Base-by-base conservation (phyloP, 2,797 vertebrate species). In the Harpagifer antarcticus region DNA sequence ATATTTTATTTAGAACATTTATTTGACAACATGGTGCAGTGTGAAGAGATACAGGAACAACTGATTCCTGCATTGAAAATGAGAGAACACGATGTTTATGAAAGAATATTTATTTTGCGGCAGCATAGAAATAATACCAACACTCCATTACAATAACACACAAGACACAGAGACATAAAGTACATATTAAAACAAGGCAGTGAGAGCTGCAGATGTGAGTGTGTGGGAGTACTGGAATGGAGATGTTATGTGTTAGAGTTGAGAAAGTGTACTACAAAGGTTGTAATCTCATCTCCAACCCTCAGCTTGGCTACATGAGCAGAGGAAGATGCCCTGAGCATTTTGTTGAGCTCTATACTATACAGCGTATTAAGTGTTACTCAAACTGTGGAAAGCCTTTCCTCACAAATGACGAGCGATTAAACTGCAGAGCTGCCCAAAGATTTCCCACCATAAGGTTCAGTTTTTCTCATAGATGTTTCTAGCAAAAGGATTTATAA, bases 201-300 rank as follows among this genome's bases (percentile, higher is more conserved):
- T 2, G 23, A 61, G 43, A 64, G 64, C 48, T 58, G 50, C 57
- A 69, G 49, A 43, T 76, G 54, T 68, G 61, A 37, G n/a, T 67
- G 63, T 10, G 68, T 59, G 61, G 56, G 69, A 75, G 68, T n/a
- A 48, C 5, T 58, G 15, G 9, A 58, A 50, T 63, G 59, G 47
- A 71, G 49, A 78, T 78, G 43, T 9, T 53, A 65, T 70, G 12
- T 0, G 1, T 58, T 48, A 5, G 31, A 31, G 68, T 62, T 70
- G 37, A 47, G 9, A 33, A 74, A 72, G 76, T 70, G 73, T 59
- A 63, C 48, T 14, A 14, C 20, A 54, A n/a, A 77, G 62, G 59
- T 72, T 69, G 43, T 44, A 15, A 57, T 61, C 60, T 9, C 23
- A 17, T 47, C 74, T 75, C 19, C 42, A 52, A 64, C 33, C 48